These are phyloP conservation scores for Chaetops frenatus DNA, from an alignment of 2,113 vertebrate species.

Conservation along the genomic window DNA sequence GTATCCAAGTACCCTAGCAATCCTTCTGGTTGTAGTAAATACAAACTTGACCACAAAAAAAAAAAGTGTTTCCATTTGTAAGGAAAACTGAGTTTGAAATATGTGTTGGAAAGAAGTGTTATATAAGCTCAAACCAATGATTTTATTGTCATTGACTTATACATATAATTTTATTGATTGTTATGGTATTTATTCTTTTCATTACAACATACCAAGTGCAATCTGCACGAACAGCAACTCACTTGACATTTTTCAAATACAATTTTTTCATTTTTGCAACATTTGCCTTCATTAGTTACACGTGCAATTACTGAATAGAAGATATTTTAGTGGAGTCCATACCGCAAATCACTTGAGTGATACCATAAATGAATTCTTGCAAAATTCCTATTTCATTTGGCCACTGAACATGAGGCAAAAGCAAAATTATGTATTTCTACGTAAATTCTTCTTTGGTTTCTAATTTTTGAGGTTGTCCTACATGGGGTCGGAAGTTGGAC, in stretches of 20 bases:
- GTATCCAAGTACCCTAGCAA: neutral
- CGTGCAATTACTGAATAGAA: neutral
- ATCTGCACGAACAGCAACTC: neutral
- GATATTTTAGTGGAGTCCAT: neutral
- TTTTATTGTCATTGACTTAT: neutral
- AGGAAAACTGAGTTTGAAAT: neutral
- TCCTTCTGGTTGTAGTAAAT: neutral
- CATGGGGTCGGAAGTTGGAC: neutral
- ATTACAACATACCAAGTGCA: neutral
- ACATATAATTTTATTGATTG: neutral
- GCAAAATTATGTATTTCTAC: neutral
- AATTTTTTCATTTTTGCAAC: neutral
- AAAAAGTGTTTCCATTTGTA: neutral
- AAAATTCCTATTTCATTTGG: neutral
- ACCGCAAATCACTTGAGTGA: neutral
- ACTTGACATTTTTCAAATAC: neutral
- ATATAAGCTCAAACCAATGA: neutral
- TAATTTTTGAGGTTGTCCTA: neutral
- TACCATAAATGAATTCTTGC: neutral
- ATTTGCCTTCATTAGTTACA: neutral
- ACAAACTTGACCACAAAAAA: slow-evolving; percentile 1
- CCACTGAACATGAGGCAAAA: neutral
- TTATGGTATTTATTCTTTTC: neutral
- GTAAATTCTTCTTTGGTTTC: neutral
- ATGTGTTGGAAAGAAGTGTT: neutral